Conservation (phyloP, 2,797 vertebrate species). For the Botia kubotai region DNA sequence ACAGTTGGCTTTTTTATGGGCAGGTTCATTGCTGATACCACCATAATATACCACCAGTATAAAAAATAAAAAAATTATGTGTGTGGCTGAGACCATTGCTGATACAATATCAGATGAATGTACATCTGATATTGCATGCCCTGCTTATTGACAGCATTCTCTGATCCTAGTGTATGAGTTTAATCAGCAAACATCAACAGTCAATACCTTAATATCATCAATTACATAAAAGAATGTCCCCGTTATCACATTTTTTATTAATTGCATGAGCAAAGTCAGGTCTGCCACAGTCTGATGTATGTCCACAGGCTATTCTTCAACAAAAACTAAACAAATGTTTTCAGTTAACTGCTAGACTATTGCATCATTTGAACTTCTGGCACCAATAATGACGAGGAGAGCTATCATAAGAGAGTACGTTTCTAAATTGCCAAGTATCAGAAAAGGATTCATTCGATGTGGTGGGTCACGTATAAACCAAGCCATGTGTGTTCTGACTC, state of each 20-base stretch:
- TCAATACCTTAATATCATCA: background rate
- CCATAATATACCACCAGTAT: too few relatives aligned
- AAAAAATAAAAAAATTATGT: too few relatives aligned
- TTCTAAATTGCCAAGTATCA: conserved; percentile 12
- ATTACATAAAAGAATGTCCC: background rate
- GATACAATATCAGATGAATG: background rate
- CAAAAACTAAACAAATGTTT: conserved; percentile 7
- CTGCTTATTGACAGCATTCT: background rate
- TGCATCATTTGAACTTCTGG: conserved; percentile 27
- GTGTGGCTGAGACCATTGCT: background rate
- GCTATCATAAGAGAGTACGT: background rate
- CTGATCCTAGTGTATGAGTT: background rate
- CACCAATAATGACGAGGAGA: background rate
- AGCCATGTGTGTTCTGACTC: conserved; percentile 45
- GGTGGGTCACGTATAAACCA: conserved; percentile 26
- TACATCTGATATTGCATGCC: too few relatives aligned
- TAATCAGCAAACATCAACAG: background rate
- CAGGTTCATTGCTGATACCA: too few relatives aligned
- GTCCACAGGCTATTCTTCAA: background rate
- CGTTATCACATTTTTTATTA: background rate
- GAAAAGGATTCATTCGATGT: conserved; percentile 13
- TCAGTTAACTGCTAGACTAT: conserved; percentile 5
- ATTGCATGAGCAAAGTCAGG: background rate
- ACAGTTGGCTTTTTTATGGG: too few relatives aligned
- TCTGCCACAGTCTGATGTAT: background rate